A percentile compares a stretch with the other conserved stretches of the same genome.
Evolutionary conservation across 1,140 invertebrate genomes (phyloP).

Genomic region (Calliopsis andreniformis): DNA sequence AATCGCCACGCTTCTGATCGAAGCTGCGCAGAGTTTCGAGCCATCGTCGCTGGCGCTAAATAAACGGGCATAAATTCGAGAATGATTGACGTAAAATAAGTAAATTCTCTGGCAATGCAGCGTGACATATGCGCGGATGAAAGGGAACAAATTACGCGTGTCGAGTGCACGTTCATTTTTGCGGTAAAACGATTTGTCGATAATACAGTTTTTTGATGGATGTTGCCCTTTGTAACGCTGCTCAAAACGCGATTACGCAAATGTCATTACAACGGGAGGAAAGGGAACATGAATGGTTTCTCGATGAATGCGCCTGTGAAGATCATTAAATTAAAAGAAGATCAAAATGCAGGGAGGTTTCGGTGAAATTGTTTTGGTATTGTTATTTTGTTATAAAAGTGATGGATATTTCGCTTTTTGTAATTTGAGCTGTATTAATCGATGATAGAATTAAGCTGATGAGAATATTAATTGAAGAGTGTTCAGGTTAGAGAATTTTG

Average conservation of each 20-base stretch:
- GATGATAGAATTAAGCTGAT: no score
- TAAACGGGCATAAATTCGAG: not conserved
- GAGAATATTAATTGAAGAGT: no score
- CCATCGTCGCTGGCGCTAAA: not conserved
- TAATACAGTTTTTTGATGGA: not conserved
- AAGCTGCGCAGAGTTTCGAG: not conserved
- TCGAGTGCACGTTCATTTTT: not conserved
- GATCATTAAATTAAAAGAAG: not conserved
- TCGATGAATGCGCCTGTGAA: not conserved
- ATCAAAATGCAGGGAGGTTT: not conserved
- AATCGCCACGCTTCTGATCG: constrained; percentile 16
- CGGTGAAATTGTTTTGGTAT: no score
- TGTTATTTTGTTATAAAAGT: no score
- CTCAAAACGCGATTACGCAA: constrained; percentile 2
- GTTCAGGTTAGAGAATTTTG: no score
- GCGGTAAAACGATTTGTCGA: constrained; percentile 3
- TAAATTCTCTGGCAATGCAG: constrained; percentile 22
- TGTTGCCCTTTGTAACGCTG: not conserved
- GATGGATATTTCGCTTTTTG: no score
- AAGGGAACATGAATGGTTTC: not conserved
- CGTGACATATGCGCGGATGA: not conserved
- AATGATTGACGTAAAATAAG: constrained; percentile 18
- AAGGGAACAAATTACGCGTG: constrained; percentile 12
- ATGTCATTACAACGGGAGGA: not conserved
- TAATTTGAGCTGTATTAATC: no score